Evolutionary conservation across 2,113 vertebrate genomes (phyloP), one percentile per base, ranked within the genome.

Genomic region (Thomomys bottae): DNA sequence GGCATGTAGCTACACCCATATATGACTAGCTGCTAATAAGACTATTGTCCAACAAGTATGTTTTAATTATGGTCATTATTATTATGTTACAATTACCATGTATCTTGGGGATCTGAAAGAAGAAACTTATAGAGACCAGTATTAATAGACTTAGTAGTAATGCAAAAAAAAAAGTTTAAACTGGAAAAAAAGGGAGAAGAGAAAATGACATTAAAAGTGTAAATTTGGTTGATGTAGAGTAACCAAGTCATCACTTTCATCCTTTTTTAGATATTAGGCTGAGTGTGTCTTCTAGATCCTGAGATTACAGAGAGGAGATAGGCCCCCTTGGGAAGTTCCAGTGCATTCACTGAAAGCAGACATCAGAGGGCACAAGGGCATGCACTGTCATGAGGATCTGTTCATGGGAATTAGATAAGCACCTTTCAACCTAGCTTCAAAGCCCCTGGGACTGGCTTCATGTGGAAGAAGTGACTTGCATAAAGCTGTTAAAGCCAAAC

Each of bases 161-260:
- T 49, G 54, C 79, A 23, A 88, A 83, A 84, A 84, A 72, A 66
- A 20, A 59, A 54, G 59, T 63, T 64, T 82, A 84, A 54, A 9
- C 40, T 14, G 20, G 0, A 32, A 87, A 84, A 64, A 71, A 64
- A 21, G 12, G 49, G 78, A 20, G 24, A 28, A 66, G 72, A 61
- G 70, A 63, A 90, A 78, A 88, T 38, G 30, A 42, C 88, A 42
- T 87, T 70, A 78, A 75, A 84, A 75, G n/a, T 70, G 8, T 73
- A 32, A 49, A 81, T 80, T 82, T 67, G 42, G 6, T 63, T 72
- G 84, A 40, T 30, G 10, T 32, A 72, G 34, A 12, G 18, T 18
- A 49, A 34, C 70, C 85, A 85, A n/a, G 24, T 32, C 28, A 11
- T 54, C 15, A 57, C 4, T 3, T 18, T 63, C 76, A 28, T 32